phyloP scores from a whole-genome alignment of 64 coral and sea anemone species.

The Acropora yongei region DNA sequence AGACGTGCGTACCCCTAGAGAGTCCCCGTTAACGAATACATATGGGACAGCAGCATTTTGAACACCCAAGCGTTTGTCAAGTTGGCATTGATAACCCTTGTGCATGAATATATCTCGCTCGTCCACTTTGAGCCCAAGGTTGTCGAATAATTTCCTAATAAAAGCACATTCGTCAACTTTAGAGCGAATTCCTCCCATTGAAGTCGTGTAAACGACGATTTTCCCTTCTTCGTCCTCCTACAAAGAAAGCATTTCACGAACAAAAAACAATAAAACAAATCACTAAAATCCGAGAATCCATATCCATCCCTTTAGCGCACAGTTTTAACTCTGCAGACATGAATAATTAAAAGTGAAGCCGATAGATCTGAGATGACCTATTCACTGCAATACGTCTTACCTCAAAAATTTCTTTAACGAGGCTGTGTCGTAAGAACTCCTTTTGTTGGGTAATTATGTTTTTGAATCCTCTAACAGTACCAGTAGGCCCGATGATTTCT shows the following conservation, averaged over 20 bases:
- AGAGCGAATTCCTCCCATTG: constrained; percentile 93
- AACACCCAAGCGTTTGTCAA: constrained; percentile 59
- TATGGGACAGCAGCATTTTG: constrained; percentile 67
- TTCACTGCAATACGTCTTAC: not conserved
- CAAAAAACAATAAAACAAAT: not conserved
- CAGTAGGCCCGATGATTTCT: constrained; percentile 65
- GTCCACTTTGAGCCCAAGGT: constrained; percentile 90
- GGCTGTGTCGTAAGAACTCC: constrained; percentile 27
- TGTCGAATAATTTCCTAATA: constrained; percentile 91
- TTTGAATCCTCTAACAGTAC: constrained; percentile 63
- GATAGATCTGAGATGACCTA: not conserved
- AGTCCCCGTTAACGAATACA: constrained; percentile 87
- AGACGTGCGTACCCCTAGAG: constrained; percentile 82
- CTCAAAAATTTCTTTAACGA: constrained; percentile 31
- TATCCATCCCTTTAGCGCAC: not conserved
- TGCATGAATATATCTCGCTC: constrained; percentile 99
- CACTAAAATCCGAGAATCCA: not conserved
- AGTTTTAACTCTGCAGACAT: constrained; percentile 2
- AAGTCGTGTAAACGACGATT: constrained; percentile 95
- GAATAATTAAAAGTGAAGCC: constrained; percentile 32
- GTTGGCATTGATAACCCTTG: constrained; percentile 89
- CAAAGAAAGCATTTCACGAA: constrained; percentile 10
- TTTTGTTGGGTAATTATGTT: constrained; percentile 70
- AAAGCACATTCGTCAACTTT: constrained; percentile 78
- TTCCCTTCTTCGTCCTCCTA: constrained; percentile 61